phyloP scores from a whole-genome alignment of 2,888 invertebrate species.

The Hirudinaria manillensis region DNA sequence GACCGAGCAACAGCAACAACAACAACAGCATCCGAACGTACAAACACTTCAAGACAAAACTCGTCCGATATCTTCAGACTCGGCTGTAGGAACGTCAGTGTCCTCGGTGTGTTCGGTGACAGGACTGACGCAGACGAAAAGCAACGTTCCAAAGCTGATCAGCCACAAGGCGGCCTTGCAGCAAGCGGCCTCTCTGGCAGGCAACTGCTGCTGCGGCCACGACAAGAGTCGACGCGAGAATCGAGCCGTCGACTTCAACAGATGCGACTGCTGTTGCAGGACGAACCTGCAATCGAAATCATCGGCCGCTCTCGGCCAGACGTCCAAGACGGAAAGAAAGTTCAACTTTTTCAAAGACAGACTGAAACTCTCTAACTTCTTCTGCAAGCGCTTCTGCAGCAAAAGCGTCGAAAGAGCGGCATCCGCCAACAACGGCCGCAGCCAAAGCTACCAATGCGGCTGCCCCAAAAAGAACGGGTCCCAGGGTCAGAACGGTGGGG shows the following conservation, averaged over 20 bases:
- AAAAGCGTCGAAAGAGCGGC: conserved; percentile 16
- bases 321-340: conserved; percentile 5
- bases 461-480: no score
- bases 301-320: conserved; percentile 1
- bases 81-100: background rate
- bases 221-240: conserved; percentile 16
- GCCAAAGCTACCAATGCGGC: background rate
- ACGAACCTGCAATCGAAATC: conserved; percentile 8
- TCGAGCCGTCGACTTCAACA: background rate
- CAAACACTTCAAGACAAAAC: background rate
- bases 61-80: conserved; percentile 4
- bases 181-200: background rate
- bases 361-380: conserved; percentile 26
- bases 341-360: conserved; percentile 23
- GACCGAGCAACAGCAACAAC: background rate
- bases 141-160: conserved; percentile 12
- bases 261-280: background rate
- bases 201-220: conserved; percentile 18
- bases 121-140: conserved; percentile 12
- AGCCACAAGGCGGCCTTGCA: conserved; percentile 28
- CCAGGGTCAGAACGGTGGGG: no score
- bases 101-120: conserved; percentile 5
- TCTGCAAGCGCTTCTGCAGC: conserved; percentile 30
- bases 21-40: background rate
- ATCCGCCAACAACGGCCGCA: background rate